phyloP scores from a whole-genome alignment of 1,140 invertebrate genomes.

The Platorchestia sp. region DNA sequence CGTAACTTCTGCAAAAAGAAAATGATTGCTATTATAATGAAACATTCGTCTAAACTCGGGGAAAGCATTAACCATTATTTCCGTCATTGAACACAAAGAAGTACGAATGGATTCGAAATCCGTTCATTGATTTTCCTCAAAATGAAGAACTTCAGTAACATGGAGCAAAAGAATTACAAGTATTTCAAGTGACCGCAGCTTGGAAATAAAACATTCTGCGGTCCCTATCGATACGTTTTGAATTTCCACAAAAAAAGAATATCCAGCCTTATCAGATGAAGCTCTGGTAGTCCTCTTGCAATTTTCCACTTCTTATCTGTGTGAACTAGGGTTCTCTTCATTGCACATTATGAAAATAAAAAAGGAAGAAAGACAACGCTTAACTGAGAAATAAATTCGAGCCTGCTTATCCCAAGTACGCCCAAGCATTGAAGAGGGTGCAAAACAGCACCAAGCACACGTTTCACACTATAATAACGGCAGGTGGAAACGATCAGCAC shows the following conservation, averaged over 20 bases:
- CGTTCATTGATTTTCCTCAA: neutral
- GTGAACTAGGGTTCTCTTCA: conserved; percentile 54
- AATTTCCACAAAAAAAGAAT: conserved; percentile 28
- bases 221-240: conserved; percentile 31
- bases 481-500: conserved; percentile 14
- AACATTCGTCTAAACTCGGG: neutral
- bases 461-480: conserved; percentile 34
- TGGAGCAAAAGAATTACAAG: conserved; percentile 36
- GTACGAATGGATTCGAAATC: conserved; percentile 20
- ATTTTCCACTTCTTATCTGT: conserved; percentile 51
- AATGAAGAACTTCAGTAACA: neutral
- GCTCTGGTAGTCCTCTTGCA: neutral
- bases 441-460: conserved; percentile 25
- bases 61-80: conserved; percentile 16
- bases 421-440: conserved; percentile 20
- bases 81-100: neutral
- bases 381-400: conserved; percentile 38
- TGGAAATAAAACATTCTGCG: conserved; percentile 38
- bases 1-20: conserved; percentile 10
- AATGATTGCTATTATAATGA: neutral
- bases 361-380: conserved; percentile 26
- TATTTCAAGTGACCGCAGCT: conserved; percentile 26
- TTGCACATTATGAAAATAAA: conserved; percentile 39
- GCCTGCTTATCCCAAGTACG: conserved; percentile 33
- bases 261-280: neutral